These are phyloP conservation scores for Eueides isabella DNA, from an alignment of 1,140 invertebrate species.

Conservation along the genomic window DNA sequence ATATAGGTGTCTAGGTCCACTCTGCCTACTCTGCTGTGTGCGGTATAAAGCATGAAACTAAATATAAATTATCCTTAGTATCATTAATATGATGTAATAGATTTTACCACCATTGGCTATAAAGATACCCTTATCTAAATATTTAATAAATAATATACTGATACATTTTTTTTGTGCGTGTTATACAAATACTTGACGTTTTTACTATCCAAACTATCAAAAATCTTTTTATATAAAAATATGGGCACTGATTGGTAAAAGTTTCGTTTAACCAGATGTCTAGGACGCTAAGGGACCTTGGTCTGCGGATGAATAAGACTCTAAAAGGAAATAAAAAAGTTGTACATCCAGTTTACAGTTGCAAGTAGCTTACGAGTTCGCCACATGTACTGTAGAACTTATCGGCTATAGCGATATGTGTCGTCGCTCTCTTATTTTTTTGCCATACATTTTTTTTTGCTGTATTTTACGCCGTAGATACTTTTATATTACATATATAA, in stretches of 20 bases:
- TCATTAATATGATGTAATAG: too few species aligned
- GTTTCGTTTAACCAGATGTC: constrained; percentile 11
- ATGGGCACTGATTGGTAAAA: not conserved
- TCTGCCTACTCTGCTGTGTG: too few species aligned
- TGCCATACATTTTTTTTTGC: not conserved
- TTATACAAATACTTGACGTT: too few species aligned
- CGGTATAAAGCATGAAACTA: too few species aligned
- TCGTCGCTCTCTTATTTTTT: not conserved
- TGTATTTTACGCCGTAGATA: not conserved
- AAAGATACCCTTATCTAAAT: too few species aligned
- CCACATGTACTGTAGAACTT: not conserved
- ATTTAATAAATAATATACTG: too few species aligned
- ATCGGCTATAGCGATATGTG: not conserved
- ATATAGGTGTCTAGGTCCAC: too few species aligned
- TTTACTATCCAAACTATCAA: too few species aligned
- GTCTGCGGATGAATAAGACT: constrained; percentile 33
- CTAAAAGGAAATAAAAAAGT: constrained; percentile 32
- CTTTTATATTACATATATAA: not conserved
- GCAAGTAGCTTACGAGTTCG: not conserved
- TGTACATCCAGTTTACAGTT: constrained; percentile 27
- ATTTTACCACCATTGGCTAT: too few species aligned
- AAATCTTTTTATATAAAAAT: not conserved
- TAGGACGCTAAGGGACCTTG: constrained; percentile 33
- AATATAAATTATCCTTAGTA: too few species aligned
- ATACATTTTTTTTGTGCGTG: too few species aligned